Conservation (phyloP, 1,140 invertebrate species). For the Drosophila erecta region DNA sequence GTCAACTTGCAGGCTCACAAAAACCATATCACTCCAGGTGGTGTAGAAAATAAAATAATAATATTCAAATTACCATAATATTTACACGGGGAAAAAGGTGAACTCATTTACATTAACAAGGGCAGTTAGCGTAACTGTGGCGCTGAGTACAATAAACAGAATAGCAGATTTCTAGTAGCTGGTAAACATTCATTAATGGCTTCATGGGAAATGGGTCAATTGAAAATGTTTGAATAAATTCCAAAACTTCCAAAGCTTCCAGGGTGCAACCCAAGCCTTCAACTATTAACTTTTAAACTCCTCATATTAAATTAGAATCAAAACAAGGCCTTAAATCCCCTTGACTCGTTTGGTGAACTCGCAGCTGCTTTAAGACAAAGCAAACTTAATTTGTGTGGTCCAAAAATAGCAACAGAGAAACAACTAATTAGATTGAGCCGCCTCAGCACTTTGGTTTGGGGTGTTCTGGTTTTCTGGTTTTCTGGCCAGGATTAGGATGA, state of each 20-base stretch:
- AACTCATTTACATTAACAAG: constrained; percentile 20
- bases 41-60: constrained; percentile 4
- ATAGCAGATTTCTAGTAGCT: constrained; percentile 5
- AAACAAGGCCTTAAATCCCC: not conserved
- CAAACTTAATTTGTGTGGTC: constrained; percentile 32
- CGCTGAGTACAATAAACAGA: not conserved
- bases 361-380: constrained; percentile 18
- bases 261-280: too few relatives aligned
- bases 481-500: constrained; percentile 15
- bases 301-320: not conserved
- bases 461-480: not conserved
- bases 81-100: constrained; percentile 10
- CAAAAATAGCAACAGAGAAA: constrained; percentile 30
- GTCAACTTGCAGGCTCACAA: constrained; percentile 12
- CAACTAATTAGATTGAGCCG: constrained; percentile 49
- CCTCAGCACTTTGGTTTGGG: constrained; percentile 7
- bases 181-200: not conserved
- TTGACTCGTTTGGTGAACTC: not conserved
- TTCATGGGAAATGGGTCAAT: not conserved
- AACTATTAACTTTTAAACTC: not conserved
- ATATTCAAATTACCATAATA: constrained; percentile 26
- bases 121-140: constrained; percentile 4
- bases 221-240: not conserved
- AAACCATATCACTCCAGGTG: not conserved
- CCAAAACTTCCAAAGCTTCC: too few relatives aligned